phyloP scores from a whole-genome alignment of 2,113 vertebrate species.

The Amphiprion percula region DNA sequence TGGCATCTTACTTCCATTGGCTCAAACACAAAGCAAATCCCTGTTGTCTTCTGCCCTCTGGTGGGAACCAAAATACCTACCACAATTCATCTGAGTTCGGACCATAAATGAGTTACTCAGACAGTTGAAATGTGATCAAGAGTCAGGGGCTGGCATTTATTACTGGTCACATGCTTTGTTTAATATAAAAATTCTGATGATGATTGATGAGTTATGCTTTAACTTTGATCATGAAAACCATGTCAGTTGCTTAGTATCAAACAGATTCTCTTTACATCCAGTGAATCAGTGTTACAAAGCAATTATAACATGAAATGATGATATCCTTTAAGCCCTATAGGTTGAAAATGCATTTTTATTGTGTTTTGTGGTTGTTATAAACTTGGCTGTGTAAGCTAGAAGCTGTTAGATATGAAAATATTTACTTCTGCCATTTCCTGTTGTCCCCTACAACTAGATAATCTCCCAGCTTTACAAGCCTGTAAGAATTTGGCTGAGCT shows the following conservation, averaged over 20 bases:
- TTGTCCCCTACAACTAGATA: too few relatives aligned
- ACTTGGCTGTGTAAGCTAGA: too few relatives aligned
- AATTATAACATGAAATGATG: too few relatives aligned
- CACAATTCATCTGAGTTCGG: not conserved
- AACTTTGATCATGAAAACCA: not conserved
- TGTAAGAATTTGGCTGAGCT: too few relatives aligned
- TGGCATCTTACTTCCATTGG: not conserved
- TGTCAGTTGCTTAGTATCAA: not conserved
- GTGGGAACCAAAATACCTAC: slow-evolving; percentile 22
- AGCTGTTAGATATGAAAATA: too few relatives aligned
- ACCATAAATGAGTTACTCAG: not conserved
- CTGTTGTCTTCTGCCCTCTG: slow-evolving; percentile 39
- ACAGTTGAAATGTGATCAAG: not conserved
- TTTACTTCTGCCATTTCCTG: too few relatives aligned
- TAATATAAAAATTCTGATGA: not conserved
- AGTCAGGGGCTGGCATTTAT: not conserved
- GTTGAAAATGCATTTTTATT: too few relatives aligned
- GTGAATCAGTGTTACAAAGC: too few relatives aligned
- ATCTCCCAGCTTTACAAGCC: too few relatives aligned
- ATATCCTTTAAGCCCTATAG: too few relatives aligned
- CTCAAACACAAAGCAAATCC: not conserved
- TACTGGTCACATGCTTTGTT: not conserved
- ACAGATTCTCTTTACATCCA: not conserved
- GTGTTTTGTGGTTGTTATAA: too few relatives aligned
- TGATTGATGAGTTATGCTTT: not conserved